Base-by-base conservation (phyloP, 2,113 vertebrate species). In the Callocephalon fimbriatum region DNA sequence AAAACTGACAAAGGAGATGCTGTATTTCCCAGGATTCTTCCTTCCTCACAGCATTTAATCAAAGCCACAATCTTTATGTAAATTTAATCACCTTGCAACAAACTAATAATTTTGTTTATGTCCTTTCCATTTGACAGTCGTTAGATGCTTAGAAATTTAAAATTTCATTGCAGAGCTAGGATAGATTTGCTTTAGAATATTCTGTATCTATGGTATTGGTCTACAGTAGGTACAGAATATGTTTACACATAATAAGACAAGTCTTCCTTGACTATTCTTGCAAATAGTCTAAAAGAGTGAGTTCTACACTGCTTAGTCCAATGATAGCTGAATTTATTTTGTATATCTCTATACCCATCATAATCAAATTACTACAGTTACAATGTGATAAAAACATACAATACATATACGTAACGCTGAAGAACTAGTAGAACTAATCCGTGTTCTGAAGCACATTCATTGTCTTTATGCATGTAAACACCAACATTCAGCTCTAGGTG, bases 11-110 rank as follows among this genome's bases (percentile, higher is more conserved):
- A 45, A 73, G 54, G 68, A 62, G 44, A 68, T 95, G 91, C 77
- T 94, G 42, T 90, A n/a, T 87, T 87, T 93, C 75, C 84, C 37
- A 53, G 65, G 71, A 59, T 83, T 94, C 76, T 80, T 79, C 53
- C 61, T 19, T 44, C 5, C 56, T n/a, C 17, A 31, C 26, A 86
- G 29, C 77, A 93, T 95, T 97, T 96, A 94, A 96, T 96, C 93
- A 97, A 97, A 96, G 82, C 51, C 61, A 91, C 45, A 74, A 18
- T 86, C 72, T 90, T 97, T 94, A 91, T 95, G 86, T 96, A 94
- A 95, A 96, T 97, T 90, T 94, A 96, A 97, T 93, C 91, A 94
- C 74, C 68, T 96, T 95, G 48, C 71, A 95, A 89, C 74, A 95
- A 95, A 85, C 58, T 94, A 80, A 72, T 96, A 93, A 90, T 90